These are phyloP conservation scores for Gryon sp. DNA, from an alignment of 1,140 invertebrate species.

Conservation along the genomic window DNA sequence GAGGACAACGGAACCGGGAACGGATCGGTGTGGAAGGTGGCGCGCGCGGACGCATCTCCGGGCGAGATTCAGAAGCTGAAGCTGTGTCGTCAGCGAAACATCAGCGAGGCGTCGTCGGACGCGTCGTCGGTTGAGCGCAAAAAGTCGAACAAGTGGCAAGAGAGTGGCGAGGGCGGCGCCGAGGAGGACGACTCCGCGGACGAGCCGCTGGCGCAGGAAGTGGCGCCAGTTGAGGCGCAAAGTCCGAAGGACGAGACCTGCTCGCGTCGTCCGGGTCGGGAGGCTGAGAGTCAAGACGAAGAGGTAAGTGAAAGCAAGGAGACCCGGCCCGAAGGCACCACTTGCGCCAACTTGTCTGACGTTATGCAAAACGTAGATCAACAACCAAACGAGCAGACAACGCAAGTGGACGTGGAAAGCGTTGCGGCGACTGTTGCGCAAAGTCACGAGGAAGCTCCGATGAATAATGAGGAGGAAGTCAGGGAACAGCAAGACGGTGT, in stretches of 20 bases:
- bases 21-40: conserved; percentile 80
- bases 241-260: conserved; percentile 66
- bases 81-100: conserved; percentile 78
- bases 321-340: conserved; percentile 77
- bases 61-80: conserved; percentile 81
- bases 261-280: conserved; percentile 74
- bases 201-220: conserved; percentile 68
- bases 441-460: conserved; percentile 18
- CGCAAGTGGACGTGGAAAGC: conserved; percentile 72
- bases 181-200: conserved; percentile 77
- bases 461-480: no score
- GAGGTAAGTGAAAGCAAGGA: conserved; percentile 80
- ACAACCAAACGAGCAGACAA: conserved; percentile 47
- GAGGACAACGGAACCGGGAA: conserved; percentile 68
- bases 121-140: conserved; percentile 72
- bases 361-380: conserved; percentile 79
- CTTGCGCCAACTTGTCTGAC: conserved; percentile 79
- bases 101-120: conserved; percentile 75
- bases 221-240: conserved; percentile 64
- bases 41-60: conserved; percentile 78
- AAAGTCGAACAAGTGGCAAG: conserved; percentile 76
- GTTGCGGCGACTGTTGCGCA: no score
- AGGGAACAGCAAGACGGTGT: conserved; percentile 9
- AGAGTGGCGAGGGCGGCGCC: conserved; percentile 73
- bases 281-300: conserved; percentile 67